These are phyloP conservation scores for Thyatira batis DNA, from an alignment of 2,888 invertebrate species.

Conservation along the genomic window DNA sequence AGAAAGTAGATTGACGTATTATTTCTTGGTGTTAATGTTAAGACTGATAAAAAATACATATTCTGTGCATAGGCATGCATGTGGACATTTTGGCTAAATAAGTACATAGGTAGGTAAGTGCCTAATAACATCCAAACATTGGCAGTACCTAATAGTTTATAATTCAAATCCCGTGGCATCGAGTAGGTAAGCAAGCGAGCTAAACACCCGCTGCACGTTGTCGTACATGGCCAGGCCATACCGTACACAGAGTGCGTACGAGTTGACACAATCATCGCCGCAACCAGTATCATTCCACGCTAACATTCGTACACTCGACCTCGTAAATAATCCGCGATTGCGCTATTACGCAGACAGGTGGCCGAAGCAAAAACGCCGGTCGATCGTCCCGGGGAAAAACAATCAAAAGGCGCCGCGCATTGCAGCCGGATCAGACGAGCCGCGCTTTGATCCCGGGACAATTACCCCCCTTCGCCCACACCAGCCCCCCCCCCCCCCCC, in stretches of 20 bases:
- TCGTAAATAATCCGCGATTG: slow-evolving; percentile 68
- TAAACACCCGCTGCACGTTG: background rate
- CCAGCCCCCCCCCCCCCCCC: slow-evolving; percentile 31
- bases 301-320: slow-evolving; percentile 34
- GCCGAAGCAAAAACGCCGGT: slow-evolving; percentile 51
- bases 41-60: no score
- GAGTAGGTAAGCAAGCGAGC: background rate
- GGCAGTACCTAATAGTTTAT: background rate
- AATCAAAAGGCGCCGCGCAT: slow-evolving; percentile 74
- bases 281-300: slow-evolving; percentile 22
- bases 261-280: slow-evolving; percentile 6
- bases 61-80: no score
- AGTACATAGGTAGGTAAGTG: no score
- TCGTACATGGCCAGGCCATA: background rate
- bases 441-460: slow-evolving; percentile 68
- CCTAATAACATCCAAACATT: background rate
- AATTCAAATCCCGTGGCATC: background rate
- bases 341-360: slow-evolving; percentile 60
- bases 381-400: slow-evolving; percentile 66
- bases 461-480: slow-evolving; percentile 53
- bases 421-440: slow-evolving; percentile 55
- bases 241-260: background rate
- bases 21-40: no score
- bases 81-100: no score
- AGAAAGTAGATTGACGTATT: no score